These are phyloP conservation scores for Climacteris rufus DNA, from an alignment of 2,113 vertebrate species.

Conservation along the genomic window DNA sequence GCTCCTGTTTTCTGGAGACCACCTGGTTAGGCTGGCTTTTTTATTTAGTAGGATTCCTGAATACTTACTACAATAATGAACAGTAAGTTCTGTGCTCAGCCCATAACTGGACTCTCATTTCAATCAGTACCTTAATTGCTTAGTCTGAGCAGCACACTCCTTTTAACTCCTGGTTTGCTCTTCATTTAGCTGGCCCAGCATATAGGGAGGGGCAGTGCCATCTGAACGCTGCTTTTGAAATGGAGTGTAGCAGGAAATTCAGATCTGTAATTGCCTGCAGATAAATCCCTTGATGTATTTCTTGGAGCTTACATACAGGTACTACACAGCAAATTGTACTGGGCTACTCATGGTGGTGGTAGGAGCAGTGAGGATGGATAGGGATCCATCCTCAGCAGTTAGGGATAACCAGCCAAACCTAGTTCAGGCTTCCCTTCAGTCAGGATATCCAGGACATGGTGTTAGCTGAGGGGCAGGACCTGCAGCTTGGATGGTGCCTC, in stretches of 20 bases:
- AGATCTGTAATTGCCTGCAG: background rate
- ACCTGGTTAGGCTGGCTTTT: background rate
- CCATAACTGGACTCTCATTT: fast-evolving
- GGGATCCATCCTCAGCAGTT: too few relatives aligned
- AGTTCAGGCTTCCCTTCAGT: background rate
- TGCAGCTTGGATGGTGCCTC: background rate
- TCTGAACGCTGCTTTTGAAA: background rate
- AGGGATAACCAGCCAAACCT: background rate
- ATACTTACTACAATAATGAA: background rate
- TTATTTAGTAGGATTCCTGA: background rate
- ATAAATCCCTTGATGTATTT: background rate
- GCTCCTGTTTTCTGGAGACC: background rate
- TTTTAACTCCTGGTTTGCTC: background rate
- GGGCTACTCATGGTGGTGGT: background rate
- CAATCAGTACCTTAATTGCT: background rate
- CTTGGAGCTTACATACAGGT: background rate
- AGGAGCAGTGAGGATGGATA: background rate
- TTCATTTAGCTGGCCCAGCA: background rate
- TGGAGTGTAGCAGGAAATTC: background rate
- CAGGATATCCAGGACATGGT: fast-evolving
- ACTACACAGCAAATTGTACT: background rate
- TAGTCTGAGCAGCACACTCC: background rate
- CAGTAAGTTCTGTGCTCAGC: background rate
- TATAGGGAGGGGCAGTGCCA: background rate
- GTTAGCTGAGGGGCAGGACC: background rate